Evolutionary conservation across 37 sponge, comb jelly and placozoan species (phyloP).

Genomic region (Eunapius fragilis): DNA sequence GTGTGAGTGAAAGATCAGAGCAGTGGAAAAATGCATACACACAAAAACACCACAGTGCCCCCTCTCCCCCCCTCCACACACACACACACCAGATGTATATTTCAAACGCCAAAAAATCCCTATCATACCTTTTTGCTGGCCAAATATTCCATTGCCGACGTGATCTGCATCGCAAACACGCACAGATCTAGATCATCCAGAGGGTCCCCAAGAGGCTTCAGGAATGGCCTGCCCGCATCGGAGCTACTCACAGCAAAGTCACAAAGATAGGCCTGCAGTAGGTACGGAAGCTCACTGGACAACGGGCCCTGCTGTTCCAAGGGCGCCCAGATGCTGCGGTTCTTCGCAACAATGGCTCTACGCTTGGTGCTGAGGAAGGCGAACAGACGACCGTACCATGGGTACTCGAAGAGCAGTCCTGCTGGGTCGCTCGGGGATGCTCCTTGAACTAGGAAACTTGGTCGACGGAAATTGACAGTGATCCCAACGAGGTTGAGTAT

Average conservation of each 20-base stretch:
- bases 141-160: slow-evolving; percentile 18
- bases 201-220: not conserved
- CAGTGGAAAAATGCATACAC: not conserved
- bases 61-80: too few species aligned
- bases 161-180: slow-evolving; percentile 26
- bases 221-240: not conserved
- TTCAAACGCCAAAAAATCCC: not conserved
- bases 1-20: not conserved
- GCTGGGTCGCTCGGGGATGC: not conserved
- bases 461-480: not conserved
- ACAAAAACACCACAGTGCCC: not conserved
- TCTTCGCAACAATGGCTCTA: slow-evolving; percentile 5
- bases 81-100: not conserved
- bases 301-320: too few species aligned
- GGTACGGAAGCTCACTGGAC: not conserved
- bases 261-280: not conserved
- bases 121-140: not conserved
- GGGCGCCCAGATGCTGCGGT: not conserved
- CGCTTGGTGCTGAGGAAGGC: slow-evolving; percentile 37
- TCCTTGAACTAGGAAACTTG: not conserved
- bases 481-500: not conserved
- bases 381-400: slow-evolving; percentile 18
- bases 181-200: slow-evolving; percentile 5
- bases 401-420: slow-evolving; percentile 39
- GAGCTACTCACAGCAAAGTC: not conserved